Evolutionary conservation across 2,113 vertebrate genomes (phyloP).

Genomic region (Bubo bubo): DNA sequence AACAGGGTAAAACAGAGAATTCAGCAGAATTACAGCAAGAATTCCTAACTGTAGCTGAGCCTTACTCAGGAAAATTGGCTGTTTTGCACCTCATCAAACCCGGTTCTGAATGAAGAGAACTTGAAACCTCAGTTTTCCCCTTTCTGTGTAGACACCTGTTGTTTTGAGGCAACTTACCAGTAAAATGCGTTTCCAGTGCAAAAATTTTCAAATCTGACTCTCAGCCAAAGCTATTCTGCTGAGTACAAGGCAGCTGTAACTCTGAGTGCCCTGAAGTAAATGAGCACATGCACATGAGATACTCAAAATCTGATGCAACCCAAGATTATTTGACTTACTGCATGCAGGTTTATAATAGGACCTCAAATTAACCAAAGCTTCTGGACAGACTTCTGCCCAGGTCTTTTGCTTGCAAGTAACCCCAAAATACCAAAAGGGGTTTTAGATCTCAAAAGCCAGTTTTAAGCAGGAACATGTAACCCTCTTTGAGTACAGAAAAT

Average conservation of each 20-base stretch:
- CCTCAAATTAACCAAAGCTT: neutral
- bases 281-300: neutral
- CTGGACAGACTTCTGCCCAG: neutral
- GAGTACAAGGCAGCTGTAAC: neutral
- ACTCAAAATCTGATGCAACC: neutral
- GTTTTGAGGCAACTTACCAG: conserved; percentile 10
- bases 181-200: neutral
- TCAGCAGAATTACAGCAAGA: neutral
- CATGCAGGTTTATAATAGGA: neutral
- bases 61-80: neutral
- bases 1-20: neutral
- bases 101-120: neutral
- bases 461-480: neutral
- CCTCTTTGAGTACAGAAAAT: neutral
- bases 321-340: neutral
- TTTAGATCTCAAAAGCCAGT: neutral
- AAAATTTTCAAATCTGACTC: neutral
- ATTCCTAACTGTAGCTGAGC: neutral
- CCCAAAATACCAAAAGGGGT: neutral
- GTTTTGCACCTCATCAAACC: neutral
- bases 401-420: neutral
- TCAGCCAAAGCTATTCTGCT: neutral
- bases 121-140: neutral
- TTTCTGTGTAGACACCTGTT: neutral
- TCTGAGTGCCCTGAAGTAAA: neutral